These are phyloP conservation scores for Linnaemya vulpina DNA, from an alignment of 2,888 invertebrate species.

Conservation along the genomic window DNA sequence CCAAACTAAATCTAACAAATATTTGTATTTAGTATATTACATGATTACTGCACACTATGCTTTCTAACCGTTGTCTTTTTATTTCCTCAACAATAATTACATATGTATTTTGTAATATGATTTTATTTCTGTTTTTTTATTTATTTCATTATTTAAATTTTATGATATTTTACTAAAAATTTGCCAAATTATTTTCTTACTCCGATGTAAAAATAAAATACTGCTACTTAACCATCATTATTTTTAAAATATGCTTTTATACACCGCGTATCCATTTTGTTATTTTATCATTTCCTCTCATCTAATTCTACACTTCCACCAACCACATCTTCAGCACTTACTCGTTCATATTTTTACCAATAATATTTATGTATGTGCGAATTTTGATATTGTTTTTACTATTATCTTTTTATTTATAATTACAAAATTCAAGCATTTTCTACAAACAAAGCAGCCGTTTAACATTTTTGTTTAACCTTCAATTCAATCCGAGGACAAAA, in stretches of 20 bases:
- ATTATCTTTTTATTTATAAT: constrained; percentile 54
- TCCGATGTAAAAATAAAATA: constrained; percentile 30
- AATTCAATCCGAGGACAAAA: constrained; percentile 2
- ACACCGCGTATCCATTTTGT: constrained; percentile 33
- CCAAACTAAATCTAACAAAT: too few relatives aligned
- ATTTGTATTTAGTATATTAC: too few relatives aligned
- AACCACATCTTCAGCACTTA: constrained; percentile 39
- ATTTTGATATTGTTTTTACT: constrained; percentile 66
- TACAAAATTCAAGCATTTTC: constrained; percentile 50
- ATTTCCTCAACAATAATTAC: too few relatives aligned
- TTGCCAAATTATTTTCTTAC: constrained; percentile 62
- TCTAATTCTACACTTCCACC: constrained; percentile 11
- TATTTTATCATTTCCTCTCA: constrained; percentile 33
- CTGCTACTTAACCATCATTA: constrained; percentile 25
- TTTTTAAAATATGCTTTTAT: constrained; percentile 51
- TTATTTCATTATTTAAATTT: constrained; percentile 35
- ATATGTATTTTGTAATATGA: constrained; percentile 11
- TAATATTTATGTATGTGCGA: constrained; percentile 50
- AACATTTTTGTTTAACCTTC: constrained; percentile 31
- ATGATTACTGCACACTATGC: too few relatives aligned
- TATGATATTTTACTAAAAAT: constrained; percentile 36
- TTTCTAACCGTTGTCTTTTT: too few relatives aligned
- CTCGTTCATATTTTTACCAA: constrained; percentile 31
- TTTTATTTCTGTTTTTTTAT: constrained; percentile 7
- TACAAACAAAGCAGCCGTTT: constrained; percentile 65